Conservation (phyloP, 2,888 invertebrate species). For the Helleia helle region DNA sequence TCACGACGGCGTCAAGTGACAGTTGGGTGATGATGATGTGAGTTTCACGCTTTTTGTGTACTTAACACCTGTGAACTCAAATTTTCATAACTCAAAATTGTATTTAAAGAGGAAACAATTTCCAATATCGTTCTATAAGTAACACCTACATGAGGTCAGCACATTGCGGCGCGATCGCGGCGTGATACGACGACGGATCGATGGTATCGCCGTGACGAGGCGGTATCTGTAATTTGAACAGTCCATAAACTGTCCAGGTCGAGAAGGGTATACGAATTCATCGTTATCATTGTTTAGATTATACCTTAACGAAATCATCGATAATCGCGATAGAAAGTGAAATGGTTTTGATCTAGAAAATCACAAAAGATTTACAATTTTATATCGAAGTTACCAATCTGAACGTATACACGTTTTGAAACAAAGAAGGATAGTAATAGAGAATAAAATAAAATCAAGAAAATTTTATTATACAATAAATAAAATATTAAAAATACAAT, state of each 20-base stretch:
- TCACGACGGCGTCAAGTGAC: too few species aligned
- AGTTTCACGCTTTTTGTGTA: too few species aligned
- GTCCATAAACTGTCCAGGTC: constrained; percentile 51
- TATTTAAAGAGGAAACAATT: constrained; percentile 22
- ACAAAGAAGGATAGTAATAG: too few species aligned
- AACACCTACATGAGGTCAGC: constrained; percentile 67
- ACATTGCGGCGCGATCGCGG: constrained; percentile 63
- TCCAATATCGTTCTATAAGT: constrained; percentile 42
- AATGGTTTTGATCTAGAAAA: too few species aligned
- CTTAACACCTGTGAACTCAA: too few species aligned
- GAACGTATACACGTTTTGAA: too few species aligned
- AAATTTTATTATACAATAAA: too few species aligned
- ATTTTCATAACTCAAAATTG: constrained; percentile 5
- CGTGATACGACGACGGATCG: constrained; percentile 65
- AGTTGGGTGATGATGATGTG: too few species aligned
- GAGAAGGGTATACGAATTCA: constrained; percentile 46
- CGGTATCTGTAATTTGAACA: constrained; percentile 55
- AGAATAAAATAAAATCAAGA: too few species aligned
- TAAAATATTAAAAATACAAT: too few species aligned
- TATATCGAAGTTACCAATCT: too few species aligned
- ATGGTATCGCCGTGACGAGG: constrained; percentile 63
- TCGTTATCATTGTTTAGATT: constrained; percentile 46
- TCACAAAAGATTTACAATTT: too few species aligned
- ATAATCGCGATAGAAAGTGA: constrained; percentile 15
- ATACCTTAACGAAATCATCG: constrained; percentile 28